Evolutionary conservation across 2,888 invertebrate genomes (phyloP), one percentile per base, ranked within the genome.

Genomic region (Pediacus dermestoides): DNA sequence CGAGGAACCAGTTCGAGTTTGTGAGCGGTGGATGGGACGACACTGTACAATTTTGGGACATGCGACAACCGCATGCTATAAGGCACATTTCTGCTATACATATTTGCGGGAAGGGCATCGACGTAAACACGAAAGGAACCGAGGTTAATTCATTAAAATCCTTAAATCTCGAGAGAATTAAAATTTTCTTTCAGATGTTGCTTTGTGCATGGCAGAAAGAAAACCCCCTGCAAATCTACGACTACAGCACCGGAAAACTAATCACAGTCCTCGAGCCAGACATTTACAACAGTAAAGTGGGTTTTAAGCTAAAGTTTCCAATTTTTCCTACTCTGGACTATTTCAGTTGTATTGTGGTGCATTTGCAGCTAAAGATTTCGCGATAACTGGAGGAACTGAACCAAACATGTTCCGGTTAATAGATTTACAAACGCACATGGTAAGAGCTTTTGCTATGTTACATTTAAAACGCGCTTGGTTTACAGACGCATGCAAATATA

Each of bases 11-110:
- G 36, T 76, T 81, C 57, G 83, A 83, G 64, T 61, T 84, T 41
- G 69, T 82, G 46, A 80, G 81, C 1, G 82, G 80, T 1, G 82
- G 83, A 4, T 81, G 81, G 81, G 82, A 83, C 52, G 71, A 80
- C 54, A 72, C 73, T 0, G 72, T 84, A 1, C 75, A 80, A 53
- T 81, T 80, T 56, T 83, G 82, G 81, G 83, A 83, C 58, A 73
- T 77, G 30, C 69, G 83, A 39, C 77, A 78, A 53, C 79, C 81
- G 0, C 74, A 74, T 50, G 75, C 81, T 1, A 70, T 77, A 1
- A 69, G 76, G 22, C 68, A 75, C 52, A 73, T 82, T 44, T 61
- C 69, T 1, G 81, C 80, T 1, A 72, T 80, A 12, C 80, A 80
- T 48, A 75, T 83, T 39, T 79, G 79, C 52, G 83, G 82, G 0